Evolutionary conservation across 64 coral and sea anemone species (phyloP).

Genomic region (Montipora capricornis): DNA sequence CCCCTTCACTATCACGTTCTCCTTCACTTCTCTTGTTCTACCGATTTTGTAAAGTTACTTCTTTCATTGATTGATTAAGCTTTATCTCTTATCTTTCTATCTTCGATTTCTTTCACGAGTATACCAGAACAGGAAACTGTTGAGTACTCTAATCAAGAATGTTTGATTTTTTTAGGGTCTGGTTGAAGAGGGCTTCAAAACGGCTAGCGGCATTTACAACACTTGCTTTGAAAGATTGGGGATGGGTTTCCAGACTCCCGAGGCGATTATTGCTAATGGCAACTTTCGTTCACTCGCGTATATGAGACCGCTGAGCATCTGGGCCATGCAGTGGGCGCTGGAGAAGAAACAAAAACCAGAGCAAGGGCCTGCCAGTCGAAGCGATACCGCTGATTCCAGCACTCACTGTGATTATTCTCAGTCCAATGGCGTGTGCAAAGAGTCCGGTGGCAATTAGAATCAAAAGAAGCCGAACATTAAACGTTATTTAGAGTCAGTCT

Average conservation of each 20-base stretch:
- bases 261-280: constrained; percentile 93
- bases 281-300: constrained; percentile 96
- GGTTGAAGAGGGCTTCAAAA: constrained; percentile 96
- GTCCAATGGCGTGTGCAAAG: constrained; percentile 17
- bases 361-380: background rate
- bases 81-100: too few relatives aligned
- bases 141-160: too few relatives aligned
- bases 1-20: too few relatives aligned
- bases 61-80: too few relatives aligned
- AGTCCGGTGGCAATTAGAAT: constrained; percentile 2
- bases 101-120: too few relatives aligned
- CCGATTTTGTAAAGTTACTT: too few relatives aligned
- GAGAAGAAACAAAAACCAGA: constrained; percentile 59
- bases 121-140: too few relatives aligned
- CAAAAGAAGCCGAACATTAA: background rate
- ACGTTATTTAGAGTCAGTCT: background rate
- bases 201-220: constrained; percentile 97
- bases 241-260: constrained; percentile 98
- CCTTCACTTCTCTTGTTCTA: too few relatives aligned
- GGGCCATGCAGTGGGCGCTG: constrained; percentile 98
- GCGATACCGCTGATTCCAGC: background rate
- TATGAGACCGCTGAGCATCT: constrained; percentile 98
- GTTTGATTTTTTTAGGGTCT: constrained; percentile 67
- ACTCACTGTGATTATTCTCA: background rate
- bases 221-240: constrained; percentile 98